Conservation (phyloP, 2,113 vertebrate genomes). For the Urocolius indicus region DNA sequence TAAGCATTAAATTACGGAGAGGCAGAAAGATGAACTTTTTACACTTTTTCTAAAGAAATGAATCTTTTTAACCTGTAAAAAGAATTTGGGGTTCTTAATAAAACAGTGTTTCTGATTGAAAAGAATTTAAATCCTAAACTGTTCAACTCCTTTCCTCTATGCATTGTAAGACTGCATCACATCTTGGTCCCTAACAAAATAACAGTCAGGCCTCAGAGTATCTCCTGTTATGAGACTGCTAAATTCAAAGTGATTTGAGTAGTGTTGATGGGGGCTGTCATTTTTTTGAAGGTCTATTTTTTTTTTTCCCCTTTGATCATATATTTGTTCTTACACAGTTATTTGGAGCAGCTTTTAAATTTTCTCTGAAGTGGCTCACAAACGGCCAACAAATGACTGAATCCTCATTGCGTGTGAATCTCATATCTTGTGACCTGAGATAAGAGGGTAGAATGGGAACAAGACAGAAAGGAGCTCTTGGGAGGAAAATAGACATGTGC, state of each 20-base stretch:
- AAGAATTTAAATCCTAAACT: background rate
- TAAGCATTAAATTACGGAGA: background rate
- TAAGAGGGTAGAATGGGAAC: conserved; percentile 16
- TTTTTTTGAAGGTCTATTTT: background rate
- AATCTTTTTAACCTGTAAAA: background rate
- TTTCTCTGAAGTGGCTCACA: background rate
- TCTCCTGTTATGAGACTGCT: background rate
- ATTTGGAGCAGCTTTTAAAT: background rate
- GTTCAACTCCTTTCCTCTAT: background rate
- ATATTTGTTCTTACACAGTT: background rate
- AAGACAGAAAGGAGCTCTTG: conserved; percentile 1
- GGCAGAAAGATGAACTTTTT: background rate
- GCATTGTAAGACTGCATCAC: background rate
- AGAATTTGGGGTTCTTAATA: background rate
- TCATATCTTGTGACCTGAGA: background rate
- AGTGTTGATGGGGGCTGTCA: background rate
- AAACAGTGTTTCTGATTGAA: background rate
- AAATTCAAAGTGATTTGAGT: background rate
- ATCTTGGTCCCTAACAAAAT: background rate
- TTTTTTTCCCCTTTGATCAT: background rate
- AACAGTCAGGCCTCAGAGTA: background rate
- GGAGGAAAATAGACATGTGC: conserved; percentile 24
- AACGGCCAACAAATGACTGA: background rate
- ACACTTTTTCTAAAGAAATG: background rate
- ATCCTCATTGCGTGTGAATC: background rate